A percentile compares a stretch with the other conserved stretches of the same genome.
Conservation (phyloP, 2,113 vertebrate genomes). For the Poeciliopsis retropinna region DNA sequence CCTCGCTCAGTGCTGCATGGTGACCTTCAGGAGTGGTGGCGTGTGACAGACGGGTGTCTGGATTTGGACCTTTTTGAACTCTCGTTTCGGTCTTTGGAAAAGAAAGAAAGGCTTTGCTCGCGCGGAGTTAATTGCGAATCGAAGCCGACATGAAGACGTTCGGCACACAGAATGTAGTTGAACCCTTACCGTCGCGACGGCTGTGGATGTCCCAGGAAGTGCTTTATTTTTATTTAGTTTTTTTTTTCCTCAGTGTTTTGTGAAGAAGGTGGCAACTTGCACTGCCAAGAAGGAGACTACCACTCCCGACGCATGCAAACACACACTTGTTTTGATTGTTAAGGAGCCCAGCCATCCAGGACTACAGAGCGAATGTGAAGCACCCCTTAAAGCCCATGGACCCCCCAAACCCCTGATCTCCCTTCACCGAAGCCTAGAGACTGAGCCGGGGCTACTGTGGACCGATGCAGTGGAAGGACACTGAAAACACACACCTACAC, state of each 20-base stretch:
- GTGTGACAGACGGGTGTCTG: conserved; percentile 32
- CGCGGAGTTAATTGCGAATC: conserved; percentile 62
- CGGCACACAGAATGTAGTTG: conserved; percentile 71
- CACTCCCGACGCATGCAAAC: conserved; percentile 28
- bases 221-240: conserved; percentile 65
- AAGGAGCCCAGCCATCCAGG: conserved; percentile 51
- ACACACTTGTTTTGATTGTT: conserved; percentile 16
- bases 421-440: conserved; percentile 61
- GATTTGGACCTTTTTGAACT: conserved; percentile 35
- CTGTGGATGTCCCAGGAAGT: conserved; percentile 78
- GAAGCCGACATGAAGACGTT: conserved; percentile 60
- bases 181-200: conserved; percentile 66
- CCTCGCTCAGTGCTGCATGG: conserved; percentile 32
- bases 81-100: conserved; percentile 28
- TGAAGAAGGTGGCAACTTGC: conserved; percentile 55
- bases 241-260: conserved; percentile 70
- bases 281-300: conserved; percentile 71
- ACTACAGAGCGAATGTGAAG: conserved; percentile 45
- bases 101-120: conserved; percentile 42
- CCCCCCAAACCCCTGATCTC: neutral
- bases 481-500: conserved; percentile 45
- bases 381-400: conserved; percentile 26
- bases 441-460: conserved; percentile 70
- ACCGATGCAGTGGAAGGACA: conserved; percentile 57
- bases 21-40: conserved; percentile 44